Evolutionary conservation across 2,113 vertebrate genomes (phyloP), one percentile per base, ranked within the genome.

Genomic region (Lonchura striata): DNA sequence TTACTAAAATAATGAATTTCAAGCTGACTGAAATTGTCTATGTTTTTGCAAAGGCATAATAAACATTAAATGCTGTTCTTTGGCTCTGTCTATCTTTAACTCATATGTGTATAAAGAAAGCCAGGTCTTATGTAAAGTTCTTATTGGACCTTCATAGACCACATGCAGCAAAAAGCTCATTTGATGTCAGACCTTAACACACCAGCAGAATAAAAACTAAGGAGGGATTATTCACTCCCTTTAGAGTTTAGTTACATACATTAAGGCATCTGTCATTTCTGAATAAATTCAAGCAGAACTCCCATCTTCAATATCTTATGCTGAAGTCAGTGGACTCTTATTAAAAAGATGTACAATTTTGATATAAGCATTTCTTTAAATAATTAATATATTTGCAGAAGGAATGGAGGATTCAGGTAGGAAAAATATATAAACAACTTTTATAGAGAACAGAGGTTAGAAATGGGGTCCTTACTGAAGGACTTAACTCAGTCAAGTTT

Each of bases 21-120:
- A 78, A 78, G 52, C 88, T 81, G 68, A 92, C 52, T 91, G 75
- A 39, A 88, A 90, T 53, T 87, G 52, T 79, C 37, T 66, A 23
- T 94, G 72, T 66, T 91, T 96, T 95, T 92, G 60, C 37, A 93
- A 81, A 82, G 41, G 56, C 68, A 88, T 88, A 95, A 95, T 96
- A 96, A 95, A 95, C 31, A 41, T 81, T 75, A 68, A 71, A 68
- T 54, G 9, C 33, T 83, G 9, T 25, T 89, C 53, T 86, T 94
- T 64, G 72, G 12, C 41, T 94, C 70, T 71, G 37, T 65, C 81
- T 93, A 3, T 87, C 39, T 96, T 71, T 83, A 56, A 71, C 27
- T 60, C 8, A 4, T 37, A 22, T 47, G 35, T 63, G 35, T 44
- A 37, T 60, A 94, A 94, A 91, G 37, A 91, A 93, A 92, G 7